Base-by-base conservation (phyloP, 2,888 invertebrate species). In the Notocelia uddmanniana region DNA sequence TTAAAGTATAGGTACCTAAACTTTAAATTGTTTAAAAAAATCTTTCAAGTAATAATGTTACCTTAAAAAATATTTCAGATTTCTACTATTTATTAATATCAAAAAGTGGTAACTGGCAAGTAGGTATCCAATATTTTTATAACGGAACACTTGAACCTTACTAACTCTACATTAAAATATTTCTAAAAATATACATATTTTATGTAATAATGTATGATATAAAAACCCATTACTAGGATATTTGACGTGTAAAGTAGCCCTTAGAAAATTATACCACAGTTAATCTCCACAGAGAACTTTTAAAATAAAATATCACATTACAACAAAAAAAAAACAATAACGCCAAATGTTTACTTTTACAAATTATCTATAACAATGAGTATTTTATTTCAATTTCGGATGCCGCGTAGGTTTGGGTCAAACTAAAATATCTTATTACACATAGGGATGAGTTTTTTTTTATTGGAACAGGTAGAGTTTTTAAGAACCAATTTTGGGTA, bases 341-440 rank as follows among this genome's bases (percentile, higher is more conserved):
- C 74, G 73, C 80, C 82, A 87, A 90, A 90, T 93, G 88, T 93
- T 93, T 92, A 92, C 91, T 88, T 84, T 91, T 87, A 84, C 88
- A 83, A 93, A 93, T 93, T 93, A 92, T 89, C 78, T 81, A 58
- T 74, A 77, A 91, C 88, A 91, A 91, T 84, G 69, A 76, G 77
- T 73, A 68, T 88, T 85, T 83, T 75, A 85, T 88, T 85, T 80
- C 85, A 79, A 74, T 79, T 76, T 50, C 75, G 83, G 86, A 81
- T 74, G 77, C 79, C 80, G 76, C 81, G 80, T 76, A 75, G 78
- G 76, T 76, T 77, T 78, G 74, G 74, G 78, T 76, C 82, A 84
- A 87, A 87, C 86, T 86, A 86, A 89, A 90, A 88, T 92, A 92
- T 92, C 91, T 74, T 64, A 76, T 92, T 92, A 86, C 92, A 76